Evolutionary conservation across 1,140 invertebrate genomes (phyloP), one percentile per base, ranked within the genome.

Genomic region (Lepidurus arcticus): DNA sequence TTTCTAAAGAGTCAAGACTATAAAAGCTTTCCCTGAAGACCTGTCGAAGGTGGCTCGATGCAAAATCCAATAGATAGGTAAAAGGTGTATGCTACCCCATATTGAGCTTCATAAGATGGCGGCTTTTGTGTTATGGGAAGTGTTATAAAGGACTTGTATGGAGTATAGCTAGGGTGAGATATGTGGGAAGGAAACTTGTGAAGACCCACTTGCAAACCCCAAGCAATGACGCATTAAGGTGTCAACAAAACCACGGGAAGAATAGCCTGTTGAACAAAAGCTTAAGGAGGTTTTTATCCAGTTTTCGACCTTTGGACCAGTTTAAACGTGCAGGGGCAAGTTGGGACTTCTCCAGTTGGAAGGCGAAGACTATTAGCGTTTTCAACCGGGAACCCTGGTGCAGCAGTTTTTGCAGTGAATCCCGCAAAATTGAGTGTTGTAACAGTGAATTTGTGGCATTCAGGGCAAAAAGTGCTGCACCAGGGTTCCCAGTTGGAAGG

Each of bases 151-250:
- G 16, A n/a, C 21, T 65, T 65, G 53, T 65, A 65, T n/a, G 47
- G 47, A 65, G 53, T 65, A 0, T 65, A 0, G 21, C 53, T 65
- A 21, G 53, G 53, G 34, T 34, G 34, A 13, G 53, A 65, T 13
- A 7, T 65, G 53, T 65, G 53, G 4, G 53, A 65, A n/a, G 53
- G 53, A 13, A 7, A 65, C 21, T 10, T 65, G 47, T 65, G 47
- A 21, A 65, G 11, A 65, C 53, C 53, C 53, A 65, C 53, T 65
- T 65, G 53, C 53, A 65, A 65, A 65, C 53, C 53, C 53, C 53
- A 65, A 65, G 53, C 53, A 65, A n/a, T 65, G 53, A 65, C 53
- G 53, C 53, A n/a, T 65, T 16, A 65, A 21, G 53, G 53, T 13
- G 53, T 65, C 53, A n/a, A 65, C 53, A 65, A 65, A 65, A 65